Evolutionary conservation across 2,888 invertebrate species (phyloP).

Genomic region (Drosophila recens): DNA sequence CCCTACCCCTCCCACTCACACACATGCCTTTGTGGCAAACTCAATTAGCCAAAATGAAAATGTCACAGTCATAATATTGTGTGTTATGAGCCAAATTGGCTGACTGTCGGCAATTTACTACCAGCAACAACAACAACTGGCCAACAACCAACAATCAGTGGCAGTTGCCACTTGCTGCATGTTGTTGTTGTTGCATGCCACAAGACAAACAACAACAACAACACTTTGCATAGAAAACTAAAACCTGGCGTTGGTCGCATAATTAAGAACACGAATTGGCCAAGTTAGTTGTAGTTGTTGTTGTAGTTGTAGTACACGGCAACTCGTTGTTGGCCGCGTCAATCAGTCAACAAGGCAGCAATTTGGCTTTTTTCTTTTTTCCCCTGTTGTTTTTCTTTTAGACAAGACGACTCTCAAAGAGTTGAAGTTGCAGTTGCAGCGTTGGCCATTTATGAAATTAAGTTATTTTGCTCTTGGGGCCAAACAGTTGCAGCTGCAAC

Average conservation of each 20-base stretch:
- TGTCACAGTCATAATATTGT: slow-evolving; percentile 76
- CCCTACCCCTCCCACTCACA: background rate
- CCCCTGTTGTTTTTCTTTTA: slow-evolving; percentile 1
- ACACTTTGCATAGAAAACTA: slow-evolving; percentile 19
- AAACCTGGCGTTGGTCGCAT: slow-evolving; percentile 61
- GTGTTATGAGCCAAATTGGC: slow-evolving; percentile 68
- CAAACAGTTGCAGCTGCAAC: slow-evolving; percentile 47
- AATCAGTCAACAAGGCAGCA: slow-evolving; percentile 73
- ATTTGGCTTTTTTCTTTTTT: slow-evolving; percentile 52
- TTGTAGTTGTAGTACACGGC: slow-evolving; percentile 1
- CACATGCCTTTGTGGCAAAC: slow-evolving; percentile 23
- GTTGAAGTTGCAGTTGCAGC: slow-evolving; percentile 27
- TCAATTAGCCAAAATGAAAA: slow-evolving; percentile 75
- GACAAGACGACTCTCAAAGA: slow-evolving; percentile 42
- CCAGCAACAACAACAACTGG: slow-evolving; percentile 39
- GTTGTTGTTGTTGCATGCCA: slow-evolving; percentile 69
- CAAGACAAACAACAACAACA: slow-evolving; percentile 28
- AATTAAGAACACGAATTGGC: slow-evolving; percentile 78
- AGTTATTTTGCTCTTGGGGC: slow-evolving; percentile 84
- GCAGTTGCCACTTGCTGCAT: slow-evolving; percentile 30
- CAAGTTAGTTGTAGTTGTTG: slow-evolving; percentile 47
- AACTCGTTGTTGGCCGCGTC: slow-evolving; percentile 46
- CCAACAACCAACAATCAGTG: slow-evolving; percentile 64
- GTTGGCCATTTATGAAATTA: slow-evolving; percentile 83
- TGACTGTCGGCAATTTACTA: slow-evolving; percentile 71